These are phyloP conservation scores for Oxyteleia sp. DNA, from an alignment of 2,888 invertebrate species.

Conservation along the genomic window DNA sequence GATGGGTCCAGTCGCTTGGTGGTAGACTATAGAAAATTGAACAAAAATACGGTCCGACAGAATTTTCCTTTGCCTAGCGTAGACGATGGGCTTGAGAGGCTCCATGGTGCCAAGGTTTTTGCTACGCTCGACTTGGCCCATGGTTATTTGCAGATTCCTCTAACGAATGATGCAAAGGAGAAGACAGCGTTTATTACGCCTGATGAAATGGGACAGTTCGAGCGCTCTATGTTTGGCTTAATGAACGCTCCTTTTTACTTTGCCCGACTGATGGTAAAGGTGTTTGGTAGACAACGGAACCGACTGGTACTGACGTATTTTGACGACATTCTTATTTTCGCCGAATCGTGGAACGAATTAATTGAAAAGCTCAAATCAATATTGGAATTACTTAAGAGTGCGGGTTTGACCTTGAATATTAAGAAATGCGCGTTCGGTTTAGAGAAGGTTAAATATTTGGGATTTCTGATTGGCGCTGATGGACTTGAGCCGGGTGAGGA, in stretches of 20 bases:
- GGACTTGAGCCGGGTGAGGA: no score
- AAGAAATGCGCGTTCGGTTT: slow-evolving; percentile 77
- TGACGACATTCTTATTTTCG: slow-evolving; percentile 80
- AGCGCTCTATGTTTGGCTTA: slow-evolving; percentile 78
- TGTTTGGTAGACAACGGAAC: slow-evolving; percentile 71
- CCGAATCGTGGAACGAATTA: slow-evolving; percentile 74
- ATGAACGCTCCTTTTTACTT: slow-evolving; percentile 79
- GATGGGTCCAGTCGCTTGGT: slow-evolving; percentile 64
- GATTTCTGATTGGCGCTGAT: slow-evolving; percentile 65
- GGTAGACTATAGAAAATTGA: slow-evolving; percentile 69
- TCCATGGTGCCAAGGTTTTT: slow-evolving; percentile 53
- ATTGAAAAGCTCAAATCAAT: slow-evolving; percentile 70
- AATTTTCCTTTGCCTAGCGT: slow-evolving; percentile 63
- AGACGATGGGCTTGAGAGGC: slow-evolving; percentile 66
- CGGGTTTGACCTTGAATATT: slow-evolving; percentile 78
- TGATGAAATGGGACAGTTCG: slow-evolving; percentile 76
- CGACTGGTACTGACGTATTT: slow-evolving; percentile 77
- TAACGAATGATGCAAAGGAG: slow-evolving; percentile 57
- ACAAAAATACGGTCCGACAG: slow-evolving; percentile 49
- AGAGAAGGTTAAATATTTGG: slow-evolving; percentile 76
- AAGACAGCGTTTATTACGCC: slow-evolving; percentile 76
- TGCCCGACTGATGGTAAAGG: slow-evolving; percentile 73
- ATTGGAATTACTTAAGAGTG: slow-evolving; percentile 70
- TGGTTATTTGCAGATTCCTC: slow-evolving; percentile 70
- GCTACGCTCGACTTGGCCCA: slow-evolving; percentile 48